Evolutionary conservation across 2,797 vertebrate genomes (phyloP), one percentile per base, ranked within the genome.

Genomic region (Triplophysa bombifrons): DNA sequence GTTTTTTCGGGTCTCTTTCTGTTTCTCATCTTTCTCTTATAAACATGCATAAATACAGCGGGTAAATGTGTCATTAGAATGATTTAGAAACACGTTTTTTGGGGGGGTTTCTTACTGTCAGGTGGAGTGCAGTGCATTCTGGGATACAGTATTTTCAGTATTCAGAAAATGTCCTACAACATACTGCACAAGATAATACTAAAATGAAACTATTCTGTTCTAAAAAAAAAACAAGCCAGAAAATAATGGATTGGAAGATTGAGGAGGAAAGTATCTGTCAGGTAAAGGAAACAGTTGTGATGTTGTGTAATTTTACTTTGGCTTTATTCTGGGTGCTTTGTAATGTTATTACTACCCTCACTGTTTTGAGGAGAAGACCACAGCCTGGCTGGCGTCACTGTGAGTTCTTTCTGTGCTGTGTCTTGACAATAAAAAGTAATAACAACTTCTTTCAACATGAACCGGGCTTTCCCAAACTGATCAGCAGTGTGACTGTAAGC

Each of bases 321-420:
- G 30, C 58, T 55, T 78, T 68, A 63, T 19, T 61, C 6, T 20
- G 20, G 44, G 46, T 63, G 55, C 22, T 58, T 58, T 46, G 46
- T 61, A 63, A 76, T 73, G 34, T 46, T 70, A 68, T 46, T 77
- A 74, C 48, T 48, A 63, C 82, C 79, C 58, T 70, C 38, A 60
- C 51, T 84, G 84, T 85, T 85, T 84, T 80, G 69, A 75, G 87
- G 82, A 82, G 81, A 76, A 84, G 78, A 78, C 77, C 80, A 76
- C 71, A 83, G 88, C 82, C 83, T 87, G 53, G 66, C 48, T 84
- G 81, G 78, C 68, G 73, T 85, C 85, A 86, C 69, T 25, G 82
- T 82, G 85, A 75, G 82, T 80, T 84, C 84, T 55, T 55, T 55
- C n/a, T 34, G 34, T 27, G n/a, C 41, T 50, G 13, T 76, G 68